Conservation (phyloP, 2,797 vertebrate genomes). For the Alfaro cultratus region DNA sequence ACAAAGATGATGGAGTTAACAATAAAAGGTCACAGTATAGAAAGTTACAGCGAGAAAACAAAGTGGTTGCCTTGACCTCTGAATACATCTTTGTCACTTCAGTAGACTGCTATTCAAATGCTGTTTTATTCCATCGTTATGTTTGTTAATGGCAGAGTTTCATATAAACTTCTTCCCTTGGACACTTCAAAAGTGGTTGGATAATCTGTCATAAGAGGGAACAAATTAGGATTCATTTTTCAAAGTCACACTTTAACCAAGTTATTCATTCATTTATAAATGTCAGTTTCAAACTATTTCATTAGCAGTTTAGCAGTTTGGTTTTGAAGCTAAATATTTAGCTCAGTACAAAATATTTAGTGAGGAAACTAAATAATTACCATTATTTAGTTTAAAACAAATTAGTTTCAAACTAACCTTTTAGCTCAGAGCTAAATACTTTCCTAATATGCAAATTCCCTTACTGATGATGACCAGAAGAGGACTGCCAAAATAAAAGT, state of each 20-base stretch:
- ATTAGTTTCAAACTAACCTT: too few species aligned
- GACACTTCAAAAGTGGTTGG: neutral
- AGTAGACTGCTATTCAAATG: neutral
- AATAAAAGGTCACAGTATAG: constrained; percentile 6
- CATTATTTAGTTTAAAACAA: too few species aligned
- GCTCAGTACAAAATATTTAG: neutral
- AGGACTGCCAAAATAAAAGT: too few species aligned
- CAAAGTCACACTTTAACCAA: neutral
- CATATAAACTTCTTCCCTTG: neutral
- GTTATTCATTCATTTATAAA: neutral
- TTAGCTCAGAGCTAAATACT: too few species aligned
- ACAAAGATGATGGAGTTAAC: neutral
- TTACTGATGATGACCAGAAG: too few species aligned
- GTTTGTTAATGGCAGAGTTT: neutral
- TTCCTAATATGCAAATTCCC: too few species aligned
- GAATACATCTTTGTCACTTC: neutral
- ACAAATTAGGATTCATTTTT: neutral
- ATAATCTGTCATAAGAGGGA: neutral
- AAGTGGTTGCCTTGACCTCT: neutral
- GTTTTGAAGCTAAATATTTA: neutral
- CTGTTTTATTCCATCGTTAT: neutral
- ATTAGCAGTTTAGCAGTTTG: neutral
- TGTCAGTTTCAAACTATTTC: neutral
- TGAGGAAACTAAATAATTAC: neutral
- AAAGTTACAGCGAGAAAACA: neutral